Evolutionary conservation across 2,113 vertebrate genomes (phyloP), one percentile per base, ranked within the genome.

Genomic region (Eupsittula cactorum): DNA sequence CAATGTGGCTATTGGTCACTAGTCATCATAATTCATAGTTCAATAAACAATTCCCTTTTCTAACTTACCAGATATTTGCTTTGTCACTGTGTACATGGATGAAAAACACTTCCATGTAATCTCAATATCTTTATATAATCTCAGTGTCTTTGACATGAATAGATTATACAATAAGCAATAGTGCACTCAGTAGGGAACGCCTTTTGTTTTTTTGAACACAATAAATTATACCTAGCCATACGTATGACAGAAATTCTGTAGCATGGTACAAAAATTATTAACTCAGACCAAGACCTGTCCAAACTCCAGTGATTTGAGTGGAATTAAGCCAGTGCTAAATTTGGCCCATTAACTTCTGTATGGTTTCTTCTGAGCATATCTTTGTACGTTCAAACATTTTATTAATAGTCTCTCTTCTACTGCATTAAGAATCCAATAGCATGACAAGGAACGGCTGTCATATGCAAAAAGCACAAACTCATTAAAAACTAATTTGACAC

Each of bases 311-410:
- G 1, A 53, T 57, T 80, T 88, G 31, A 80, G 46, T 92, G 84
- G 74, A 85, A 87, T 80, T 90, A 89, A 87, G 37, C 47, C 62
- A 75, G 24, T 77, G 59, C 9, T 82, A 82, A 88, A 95, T 82
- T 69, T 95, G 70, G 81, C 8, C 89, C 87, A 85, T 92, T 95
- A 91, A 92, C 59, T 95, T 91, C 90, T 94, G 3, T 50, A 65
- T 74, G 50, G 59, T 74, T 88, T 93, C 78, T 94, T 44, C 62
- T 89, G 65, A 3, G 4, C 7, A 8, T 65, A 62, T 76, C 60
- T 95, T 89, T 85, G 81, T 87, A 82, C 50, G 52, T 79, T 92
- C 47, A 73, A 87, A 89, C 70, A 82, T 80, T 95, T 89, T 87
- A 95, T 94, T 87, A 92, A 95, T 82, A 85, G 19, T 24, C 41